phyloP scores from a whole-genome alignment of 2,888 invertebrate species.

The Merodon equestris region DNA sequence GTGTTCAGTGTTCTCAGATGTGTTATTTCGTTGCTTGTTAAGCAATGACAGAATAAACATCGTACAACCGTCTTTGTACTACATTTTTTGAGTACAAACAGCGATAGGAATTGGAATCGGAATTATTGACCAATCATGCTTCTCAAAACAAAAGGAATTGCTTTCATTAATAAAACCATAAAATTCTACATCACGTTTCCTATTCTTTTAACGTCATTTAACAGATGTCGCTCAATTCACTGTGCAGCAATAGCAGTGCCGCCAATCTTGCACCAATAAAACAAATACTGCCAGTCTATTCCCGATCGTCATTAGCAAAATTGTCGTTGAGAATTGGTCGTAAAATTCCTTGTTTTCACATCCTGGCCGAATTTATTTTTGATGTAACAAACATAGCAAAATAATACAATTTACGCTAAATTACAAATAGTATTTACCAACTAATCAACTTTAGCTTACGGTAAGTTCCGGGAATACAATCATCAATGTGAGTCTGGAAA shows the following conservation, averaged over 20 bases:
- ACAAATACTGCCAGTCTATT: constrained; percentile 35
- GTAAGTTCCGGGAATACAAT: constrained; percentile 8
- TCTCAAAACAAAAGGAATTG: no score
- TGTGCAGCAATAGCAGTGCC: neutral
- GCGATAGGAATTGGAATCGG: no score
- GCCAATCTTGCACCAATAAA: neutral
- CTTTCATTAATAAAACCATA: no score
- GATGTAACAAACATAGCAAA: constrained; percentile 39
- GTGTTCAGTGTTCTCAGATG: no score
- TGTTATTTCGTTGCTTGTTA: no score
- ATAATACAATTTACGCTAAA: constrained; percentile 8
- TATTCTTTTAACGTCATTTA: neutral
- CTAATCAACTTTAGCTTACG: constrained; percentile 17
- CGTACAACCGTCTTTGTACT: no score
- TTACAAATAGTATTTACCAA: constrained; percentile 6
- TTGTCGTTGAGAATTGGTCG: constrained; percentile 50
- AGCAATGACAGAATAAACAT: no score
- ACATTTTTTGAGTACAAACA: no score
- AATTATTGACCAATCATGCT: no score
- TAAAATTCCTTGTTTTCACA: constrained; percentile 24
- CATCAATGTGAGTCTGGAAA: neutral
- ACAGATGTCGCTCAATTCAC: neutral
- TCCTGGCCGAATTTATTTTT: constrained; percentile 28
- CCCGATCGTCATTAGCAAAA: constrained; percentile 24
- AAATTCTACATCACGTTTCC: neutral